These are phyloP conservation scores for Clivina fossor DNA, from an alignment of 2,888 invertebrate genomes.

Conservation along the genomic window DNA sequence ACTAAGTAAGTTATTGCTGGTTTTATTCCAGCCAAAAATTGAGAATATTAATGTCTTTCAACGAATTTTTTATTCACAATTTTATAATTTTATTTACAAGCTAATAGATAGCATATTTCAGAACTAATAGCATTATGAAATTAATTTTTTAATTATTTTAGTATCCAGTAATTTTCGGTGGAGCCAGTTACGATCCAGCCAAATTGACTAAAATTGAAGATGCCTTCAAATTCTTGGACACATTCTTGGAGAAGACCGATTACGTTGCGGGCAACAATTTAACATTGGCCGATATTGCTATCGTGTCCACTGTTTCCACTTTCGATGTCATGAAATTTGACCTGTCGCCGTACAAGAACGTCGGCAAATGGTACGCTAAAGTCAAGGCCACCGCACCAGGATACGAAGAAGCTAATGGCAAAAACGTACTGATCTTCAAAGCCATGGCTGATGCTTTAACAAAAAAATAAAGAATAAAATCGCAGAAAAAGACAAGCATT, in stretches of 20 bases:
- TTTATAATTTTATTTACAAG: no score
- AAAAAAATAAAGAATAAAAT: slow-evolving; percentile 43
- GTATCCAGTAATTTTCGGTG: slow-evolving; percentile 57
- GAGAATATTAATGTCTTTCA: no score
- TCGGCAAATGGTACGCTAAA: slow-evolving; percentile 64
- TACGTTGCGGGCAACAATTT: slow-evolving; percentile 72
- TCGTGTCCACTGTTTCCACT: slow-evolving; percentile 70
- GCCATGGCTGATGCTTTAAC: slow-evolving; percentile 44
- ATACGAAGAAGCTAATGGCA: slow-evolving; percentile 54
- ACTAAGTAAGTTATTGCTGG: no score
- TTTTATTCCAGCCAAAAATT: no score
- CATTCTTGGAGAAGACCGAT: slow-evolving; percentile 69
- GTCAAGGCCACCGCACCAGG: slow-evolving; percentile 62
- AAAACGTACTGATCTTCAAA: slow-evolving; percentile 47
- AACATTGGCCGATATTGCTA: slow-evolving; percentile 76
- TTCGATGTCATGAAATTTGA: slow-evolving; percentile 66
- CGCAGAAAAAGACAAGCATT: no score
- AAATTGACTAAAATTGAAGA: slow-evolving; percentile 69
- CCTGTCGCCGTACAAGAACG: slow-evolving; percentile 67
- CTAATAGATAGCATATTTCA: no score
- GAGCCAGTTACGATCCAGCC: slow-evolving; percentile 58
- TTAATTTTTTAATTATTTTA: no score
- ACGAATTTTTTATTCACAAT: no score
- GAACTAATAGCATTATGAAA: no score
- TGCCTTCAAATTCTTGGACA: slow-evolving; percentile 68